These are phyloP conservation scores for Urosaurus nigricauda DNA, from an alignment of 2,797 vertebrate species.

Conservation along the genomic window DNA sequence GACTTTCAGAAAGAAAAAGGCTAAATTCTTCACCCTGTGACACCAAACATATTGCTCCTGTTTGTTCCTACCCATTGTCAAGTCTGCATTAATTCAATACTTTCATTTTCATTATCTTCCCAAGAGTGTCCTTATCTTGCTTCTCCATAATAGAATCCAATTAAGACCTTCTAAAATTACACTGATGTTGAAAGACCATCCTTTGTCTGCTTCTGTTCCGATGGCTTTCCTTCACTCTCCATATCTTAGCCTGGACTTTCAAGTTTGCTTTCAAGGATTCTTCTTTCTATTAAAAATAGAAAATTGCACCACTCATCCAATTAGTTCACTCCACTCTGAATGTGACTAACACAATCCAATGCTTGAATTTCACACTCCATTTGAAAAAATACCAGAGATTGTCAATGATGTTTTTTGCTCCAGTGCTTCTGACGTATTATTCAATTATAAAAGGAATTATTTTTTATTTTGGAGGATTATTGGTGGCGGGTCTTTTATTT, in stretches of 20 bases:
- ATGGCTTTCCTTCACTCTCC: neutral
- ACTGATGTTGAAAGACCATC: slow-evolving; percentile 50
- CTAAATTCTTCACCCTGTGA: neutral
- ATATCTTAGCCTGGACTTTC: slow-evolving; percentile 48
- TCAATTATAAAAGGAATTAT: slow-evolving; percentile 71
- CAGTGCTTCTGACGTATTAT: slow-evolving; percentile 57
- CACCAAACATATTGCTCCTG: slow-evolving; percentile 6
- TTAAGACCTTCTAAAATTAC: slow-evolving; percentile 70
- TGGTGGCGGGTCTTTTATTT: slow-evolving; percentile 33
- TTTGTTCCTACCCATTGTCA: slow-evolving; percentile 37
- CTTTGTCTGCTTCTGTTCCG: slow-evolving; percentile 33
- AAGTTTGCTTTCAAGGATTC: slow-evolving; percentile 49
- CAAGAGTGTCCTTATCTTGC: slow-evolving; percentile 44
- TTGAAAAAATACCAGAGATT: slow-evolving; percentile 65
- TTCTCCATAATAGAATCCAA: slow-evolving; percentile 67
- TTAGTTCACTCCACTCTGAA: slow-evolving; percentile 68
- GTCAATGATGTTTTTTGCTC: slow-evolving; percentile 51
- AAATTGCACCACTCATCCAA: slow-evolving; percentile 68
- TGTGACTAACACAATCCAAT: slow-evolving; percentile 62
- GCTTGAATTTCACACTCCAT: slow-evolving; percentile 78
- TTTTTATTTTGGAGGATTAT: slow-evolving; percentile 45
- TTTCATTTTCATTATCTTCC: slow-evolving; percentile 68
- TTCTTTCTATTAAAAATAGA: slow-evolving; percentile 64
- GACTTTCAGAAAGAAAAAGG: neutral
- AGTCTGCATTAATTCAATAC: slow-evolving; percentile 65